Evolutionary conservation across 2,797 vertebrate species (phyloP).

Genomic region (Sphenopsis melanotis): DNA sequence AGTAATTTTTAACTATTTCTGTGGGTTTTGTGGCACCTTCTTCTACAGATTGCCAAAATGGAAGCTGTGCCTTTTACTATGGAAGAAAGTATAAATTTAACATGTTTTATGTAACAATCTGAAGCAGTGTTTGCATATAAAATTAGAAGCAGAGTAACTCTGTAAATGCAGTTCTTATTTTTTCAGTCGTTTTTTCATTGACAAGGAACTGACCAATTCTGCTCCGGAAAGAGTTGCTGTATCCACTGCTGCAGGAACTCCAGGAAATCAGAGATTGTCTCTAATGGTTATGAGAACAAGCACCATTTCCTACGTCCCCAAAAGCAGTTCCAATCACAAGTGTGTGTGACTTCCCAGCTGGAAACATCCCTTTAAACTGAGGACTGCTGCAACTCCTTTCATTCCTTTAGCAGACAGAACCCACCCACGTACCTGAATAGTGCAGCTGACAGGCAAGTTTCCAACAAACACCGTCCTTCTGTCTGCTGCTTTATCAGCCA

Average conservation of each 20-base stretch:
- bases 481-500: slow-evolving; percentile 70
- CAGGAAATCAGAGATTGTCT: background rate
- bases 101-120: background rate
- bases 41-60: background rate
- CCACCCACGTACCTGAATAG: slow-evolving; percentile 77
- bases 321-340: background rate
- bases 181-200: background rate
- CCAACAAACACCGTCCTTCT: slow-evolving; percentile 92
- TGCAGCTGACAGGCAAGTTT: slow-evolving; percentile 85
- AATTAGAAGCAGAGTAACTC: background rate
- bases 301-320: background rate
- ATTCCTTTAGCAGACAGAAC: background rate
- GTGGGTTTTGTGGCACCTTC: background rate
- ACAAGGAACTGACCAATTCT: background rate
- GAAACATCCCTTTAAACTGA: background rate
- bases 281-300: background rate
- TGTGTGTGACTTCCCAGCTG: background rate
- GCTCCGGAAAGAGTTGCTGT: background rate
- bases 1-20: background rate
- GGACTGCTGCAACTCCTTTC: background rate
- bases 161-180: background rate
- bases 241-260: background rate
- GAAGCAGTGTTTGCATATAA: background rate
- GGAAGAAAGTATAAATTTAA: background rate
- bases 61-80: rapidly evolving